Conservation (phyloP, 1,140 invertebrate species). For the Dryas iulia region DNA sequence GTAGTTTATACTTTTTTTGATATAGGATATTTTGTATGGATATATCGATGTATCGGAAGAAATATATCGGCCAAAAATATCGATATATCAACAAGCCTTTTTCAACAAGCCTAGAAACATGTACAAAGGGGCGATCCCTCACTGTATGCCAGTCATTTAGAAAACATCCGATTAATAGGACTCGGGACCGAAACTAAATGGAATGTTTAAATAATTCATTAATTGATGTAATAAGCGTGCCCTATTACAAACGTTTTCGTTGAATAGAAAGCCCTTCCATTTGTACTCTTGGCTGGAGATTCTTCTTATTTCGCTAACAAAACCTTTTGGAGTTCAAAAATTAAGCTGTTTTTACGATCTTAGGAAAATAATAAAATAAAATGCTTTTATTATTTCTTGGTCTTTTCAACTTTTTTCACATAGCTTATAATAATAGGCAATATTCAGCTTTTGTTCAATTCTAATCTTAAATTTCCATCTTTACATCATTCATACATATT, state of each 20-base stretch:
- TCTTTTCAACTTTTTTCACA: no score
- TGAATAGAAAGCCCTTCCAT: background rate
- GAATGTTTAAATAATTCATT: constrained; percentile 2
- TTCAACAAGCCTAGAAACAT: no score
- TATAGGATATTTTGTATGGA: no score
- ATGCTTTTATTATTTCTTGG: no score
- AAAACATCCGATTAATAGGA: background rate
- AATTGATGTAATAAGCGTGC: background rate
- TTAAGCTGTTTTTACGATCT: background rate
- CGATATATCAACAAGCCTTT: no score
- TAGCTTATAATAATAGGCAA: no score
- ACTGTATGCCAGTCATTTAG: constrained; percentile 17
- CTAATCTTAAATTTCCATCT: no score
- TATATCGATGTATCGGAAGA: no score
- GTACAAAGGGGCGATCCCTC: background rate
- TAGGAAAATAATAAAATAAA: background rate
- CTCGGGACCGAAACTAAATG: background rate
- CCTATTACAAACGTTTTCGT: background rate
- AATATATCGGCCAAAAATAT: no score
- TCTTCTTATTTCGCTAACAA: background rate
- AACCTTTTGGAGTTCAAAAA: background rate
- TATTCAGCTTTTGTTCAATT: no score
- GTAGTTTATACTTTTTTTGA: no score
- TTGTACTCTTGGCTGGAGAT: background rate
- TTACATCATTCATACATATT: no score